These are phyloP conservation scores for Idaea straminata DNA, from an alignment of 2,888 invertebrate species.

Conservation along the genomic window DNA sequence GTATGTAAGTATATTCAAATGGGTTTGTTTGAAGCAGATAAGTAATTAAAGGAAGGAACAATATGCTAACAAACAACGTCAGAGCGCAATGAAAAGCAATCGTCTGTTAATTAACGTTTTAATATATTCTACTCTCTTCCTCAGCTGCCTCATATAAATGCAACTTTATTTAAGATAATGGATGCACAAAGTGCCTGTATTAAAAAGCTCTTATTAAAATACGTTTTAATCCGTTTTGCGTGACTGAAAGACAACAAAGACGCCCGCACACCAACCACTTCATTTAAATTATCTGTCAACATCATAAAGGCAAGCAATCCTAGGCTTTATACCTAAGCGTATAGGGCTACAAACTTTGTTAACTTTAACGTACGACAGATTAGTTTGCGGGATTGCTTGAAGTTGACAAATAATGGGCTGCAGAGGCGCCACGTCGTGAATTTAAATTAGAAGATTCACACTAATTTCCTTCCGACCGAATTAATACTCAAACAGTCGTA, in stretches of 20 bases:
- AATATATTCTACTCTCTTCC: not conserved
- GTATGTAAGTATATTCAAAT: not conserved
- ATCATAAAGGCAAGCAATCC: constrained; percentile 18
- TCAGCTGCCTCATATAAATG: constrained; percentile 11
- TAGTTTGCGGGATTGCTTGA: constrained; percentile 35
- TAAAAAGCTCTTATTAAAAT: constrained; percentile 13
- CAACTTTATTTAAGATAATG: constrained; percentile 5
- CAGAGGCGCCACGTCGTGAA: constrained; percentile 49
- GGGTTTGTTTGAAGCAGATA: not conserved
- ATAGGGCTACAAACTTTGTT: constrained; percentile 16
- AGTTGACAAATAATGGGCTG: constrained; percentile 49
- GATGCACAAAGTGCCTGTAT: constrained; percentile 1
- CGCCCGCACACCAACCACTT: constrained; percentile 24
- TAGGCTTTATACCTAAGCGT: constrained; percentile 13
- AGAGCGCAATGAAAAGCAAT: not conserved
- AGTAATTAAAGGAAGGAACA: not conserved
- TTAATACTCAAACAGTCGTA: constrained; percentile 47
- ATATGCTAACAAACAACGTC: not conserved
- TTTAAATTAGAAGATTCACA: constrained; percentile 53
- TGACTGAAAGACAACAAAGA: constrained; percentile 17
- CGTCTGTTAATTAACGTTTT: not conserved
- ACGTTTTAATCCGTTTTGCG: constrained; percentile 25
- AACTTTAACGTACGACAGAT: constrained; percentile 29
- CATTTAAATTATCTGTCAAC: constrained; percentile 31
- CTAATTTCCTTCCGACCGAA: constrained; percentile 48